Conservation (phyloP, 2,113 vertebrate species). For the Lepus europaeus region DNA sequence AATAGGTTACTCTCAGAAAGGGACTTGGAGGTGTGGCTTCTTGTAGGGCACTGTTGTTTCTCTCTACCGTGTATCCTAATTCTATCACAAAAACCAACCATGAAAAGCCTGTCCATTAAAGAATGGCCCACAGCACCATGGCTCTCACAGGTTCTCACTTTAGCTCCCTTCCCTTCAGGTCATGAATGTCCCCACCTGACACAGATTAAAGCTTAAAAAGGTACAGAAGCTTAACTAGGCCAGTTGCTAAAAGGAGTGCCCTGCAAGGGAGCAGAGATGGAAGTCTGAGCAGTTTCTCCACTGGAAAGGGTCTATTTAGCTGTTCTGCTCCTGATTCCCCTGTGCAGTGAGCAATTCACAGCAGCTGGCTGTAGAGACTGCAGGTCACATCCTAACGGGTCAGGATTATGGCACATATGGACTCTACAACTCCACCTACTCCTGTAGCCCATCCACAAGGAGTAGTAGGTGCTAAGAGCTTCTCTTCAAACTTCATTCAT, state of each 20-base stretch:
- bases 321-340: background rate
- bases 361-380: background rate
- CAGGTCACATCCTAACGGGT: background rate
- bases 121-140: background rate
- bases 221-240: background rate
- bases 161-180: background rate
- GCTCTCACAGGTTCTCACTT: background rate
- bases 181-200: background rate
- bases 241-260: background rate
- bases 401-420: background rate
- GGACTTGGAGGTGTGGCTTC: background rate
- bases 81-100: background rate
- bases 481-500: constrained; percentile 42
- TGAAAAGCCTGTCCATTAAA: background rate
- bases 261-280: background rate
- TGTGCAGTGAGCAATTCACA: background rate
- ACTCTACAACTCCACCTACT: background rate
- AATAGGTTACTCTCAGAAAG: background rate
- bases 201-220: background rate
- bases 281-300: background rate
- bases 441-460: background rate
- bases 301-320: background rate
- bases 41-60: background rate
- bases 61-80: background rate
- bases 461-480: background rate